Evolutionary conservation across 2,797 vertebrate genomes (phyloP), one percentile per base, ranked within the genome.

Genomic region (Microhierax caerulescens): DNA sequence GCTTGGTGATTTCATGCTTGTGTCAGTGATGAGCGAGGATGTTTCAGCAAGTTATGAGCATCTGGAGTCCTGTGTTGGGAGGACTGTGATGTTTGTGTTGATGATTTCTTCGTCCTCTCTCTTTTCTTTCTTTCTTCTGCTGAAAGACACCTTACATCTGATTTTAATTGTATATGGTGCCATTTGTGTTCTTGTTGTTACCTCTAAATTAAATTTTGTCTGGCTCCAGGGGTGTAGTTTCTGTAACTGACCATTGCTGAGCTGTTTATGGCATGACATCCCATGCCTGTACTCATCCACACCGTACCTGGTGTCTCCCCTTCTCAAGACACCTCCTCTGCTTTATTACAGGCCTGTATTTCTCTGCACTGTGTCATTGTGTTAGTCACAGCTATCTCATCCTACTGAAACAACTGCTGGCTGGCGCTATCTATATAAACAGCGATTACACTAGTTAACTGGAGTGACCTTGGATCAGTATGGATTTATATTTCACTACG

Each of bases 111-210:
- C 21, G 21, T 73, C 8, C 10, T 47, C 23, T n/a, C 12, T 41
- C 16, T 10, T 25, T 48, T 50, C 37, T 24, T 56, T 28, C 32
- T 59, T 28, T 34, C 37, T 63, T 47, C 39, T 24, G 1, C 63
- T 50, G 45, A 43, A 25, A 83, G 30, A 51, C 28, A 22, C 14
- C 27, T 78, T 76, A 60, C 14, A 24, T 69, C 16, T 54, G 14
- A 80, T 30, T 39, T 73, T 39, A 37, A 37, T 16, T 0, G 0
- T 6, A 15, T 2, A 45, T 20, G 12, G 19, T 45, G 16, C 9
- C 4, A 25, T 67, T 57, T 73, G 10, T 61, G 7, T 59, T 3
- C 32, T 48, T 67, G 20, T 74, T 78, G 21, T 77, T 65, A 34
- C 3, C 6, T 4, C 11, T 56, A 9, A 67, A 63, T 6, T 37